A percentile compares a stretch with the other conserved stretches of the same genome.
phyloP scores from a whole-genome alignment of 2,888 invertebrate species.

The Acleris literana region DNA sequence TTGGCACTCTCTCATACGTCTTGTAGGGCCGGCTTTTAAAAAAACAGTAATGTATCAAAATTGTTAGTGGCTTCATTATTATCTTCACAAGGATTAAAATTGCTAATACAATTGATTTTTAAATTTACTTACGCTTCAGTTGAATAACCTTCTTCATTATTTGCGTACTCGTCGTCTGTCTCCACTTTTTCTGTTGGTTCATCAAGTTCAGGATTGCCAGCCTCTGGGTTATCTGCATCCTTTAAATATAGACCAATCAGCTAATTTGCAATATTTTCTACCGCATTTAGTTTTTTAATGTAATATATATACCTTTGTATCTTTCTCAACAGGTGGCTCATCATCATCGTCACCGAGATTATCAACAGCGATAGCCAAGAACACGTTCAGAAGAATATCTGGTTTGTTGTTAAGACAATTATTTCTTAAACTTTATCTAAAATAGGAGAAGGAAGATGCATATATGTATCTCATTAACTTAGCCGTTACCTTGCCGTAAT shows the following conservation, averaged over 20 bases:
- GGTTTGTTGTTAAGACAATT: slow-evolving; percentile 44
- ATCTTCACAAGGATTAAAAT: background rate
- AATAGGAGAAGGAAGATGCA: background rate
- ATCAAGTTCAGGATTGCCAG: slow-evolving; percentile 74
- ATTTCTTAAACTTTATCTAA: slow-evolving; percentile 41
- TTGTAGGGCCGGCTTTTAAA: slow-evolving; percentile 69
- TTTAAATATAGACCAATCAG: slow-evolving; percentile 37
- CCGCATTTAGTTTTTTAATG: background rate
- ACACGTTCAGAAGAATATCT: slow-evolving; percentile 99
- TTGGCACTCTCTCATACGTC: slow-evolving; percentile 71
- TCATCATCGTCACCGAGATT: slow-evolving; percentile 99
- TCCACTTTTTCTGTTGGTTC: slow-evolving; percentile 84
- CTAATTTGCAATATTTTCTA: background rate
- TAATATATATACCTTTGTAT: slow-evolving; percentile 85
- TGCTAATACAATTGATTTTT: background rate
- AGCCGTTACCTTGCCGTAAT: no score
- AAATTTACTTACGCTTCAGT: slow-evolving; percentile 82
- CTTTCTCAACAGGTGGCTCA: slow-evolving; percentile 92
- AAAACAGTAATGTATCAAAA: background rate
- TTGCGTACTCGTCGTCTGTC: slow-evolving; percentile 86
- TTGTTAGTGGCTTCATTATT: background rate
- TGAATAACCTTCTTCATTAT: slow-evolving; percentile 86
- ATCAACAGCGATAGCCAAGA: slow-evolving; percentile 99
- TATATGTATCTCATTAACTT: no score
- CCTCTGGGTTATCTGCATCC: slow-evolving; percentile 71